A percentile compares a stretch with the other conserved stretches of the same genome.
Conservation (phyloP, 1,140 invertebrate species). For the Calycopis cecrops region DNA sequence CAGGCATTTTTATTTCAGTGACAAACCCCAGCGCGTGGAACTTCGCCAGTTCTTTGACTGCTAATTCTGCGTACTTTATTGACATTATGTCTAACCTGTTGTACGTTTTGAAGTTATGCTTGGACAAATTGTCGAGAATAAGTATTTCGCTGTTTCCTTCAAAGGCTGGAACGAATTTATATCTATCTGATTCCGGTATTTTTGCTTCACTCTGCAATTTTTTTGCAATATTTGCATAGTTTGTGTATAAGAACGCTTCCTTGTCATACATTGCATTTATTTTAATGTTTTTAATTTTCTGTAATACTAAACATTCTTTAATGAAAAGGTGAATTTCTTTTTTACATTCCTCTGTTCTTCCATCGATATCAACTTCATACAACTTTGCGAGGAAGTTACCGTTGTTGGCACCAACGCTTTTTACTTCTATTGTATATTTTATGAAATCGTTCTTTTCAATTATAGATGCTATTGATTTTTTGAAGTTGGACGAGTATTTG, state of each 20-base stretch:
- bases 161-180: conserved; percentile 30
- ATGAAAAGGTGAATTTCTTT: conserved; percentile 38
- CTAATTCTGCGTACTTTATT: conserved; percentile 34
- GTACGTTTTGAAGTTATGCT: conserved; percentile 31
- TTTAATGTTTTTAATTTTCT: conserved; percentile 27
- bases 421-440: neutral
- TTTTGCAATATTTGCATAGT: conserved; percentile 28
- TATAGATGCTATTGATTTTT: neutral
- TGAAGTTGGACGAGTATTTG: neutral
- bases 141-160: conserved; percentile 26
- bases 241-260: conserved; percentile 36
- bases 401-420: neutral
- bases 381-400: conserved; percentile 32
- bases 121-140: conserved; percentile 38
- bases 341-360: conserved; percentile 24
- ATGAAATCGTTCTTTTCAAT: neutral
- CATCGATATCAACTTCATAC: conserved; percentile 33
- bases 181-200: conserved; percentile 31
- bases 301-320: conserved; percentile 29
- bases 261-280: conserved; percentile 23
- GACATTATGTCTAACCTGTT: conserved; percentile 25
- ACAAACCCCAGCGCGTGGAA: conserved; percentile 42
- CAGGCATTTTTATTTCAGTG: conserved; percentile 28
- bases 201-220: conserved; percentile 37
- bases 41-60: conserved; percentile 36